Base-by-base conservation (phyloP, 1,140 invertebrate species). In the Leptonema lineaticorne region DNA sequence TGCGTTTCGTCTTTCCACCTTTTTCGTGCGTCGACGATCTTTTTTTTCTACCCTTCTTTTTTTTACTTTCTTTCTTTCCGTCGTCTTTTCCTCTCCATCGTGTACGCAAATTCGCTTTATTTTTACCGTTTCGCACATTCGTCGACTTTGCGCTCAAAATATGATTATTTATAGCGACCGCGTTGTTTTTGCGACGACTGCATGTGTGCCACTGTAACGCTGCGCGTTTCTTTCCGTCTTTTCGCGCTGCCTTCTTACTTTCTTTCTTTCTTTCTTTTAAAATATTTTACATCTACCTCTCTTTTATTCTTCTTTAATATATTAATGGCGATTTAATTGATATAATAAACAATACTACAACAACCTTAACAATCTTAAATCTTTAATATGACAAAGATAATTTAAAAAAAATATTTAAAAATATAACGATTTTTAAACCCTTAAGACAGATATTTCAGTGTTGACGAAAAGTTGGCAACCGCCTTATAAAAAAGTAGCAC, bases 101-200 rank as follows among this genome's bases (percentile, higher is more conserved):
- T 45, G 16, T 14, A 45, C 37, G 37, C 29, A 33, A 16, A 20
- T 48, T 22, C 46, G 46, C 22, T 53, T 53, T 53, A 53, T 53
- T 53, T 53, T 53, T 53, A 53, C 50, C 9, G 50, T 22, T 53
- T 22, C 50, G 50, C 50, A 53, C 11, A 46, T 53, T 26, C 50
- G 50, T 53, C 50, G 50, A 53, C 50, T 24, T 22, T 24, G 22
- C 18, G 24, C 5, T 53, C 22, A n/a, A n/a, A n/a, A n/a, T n/a
- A 53, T 53, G 24, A 53, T 53, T 53, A 53, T 53, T 53, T 53
- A 53, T 53, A 53, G 50, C 50, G 50, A 53, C 50, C 50, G 24
- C 50, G 22, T 53, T 26, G 50, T 53, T 53, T 22, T n/a, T 53
- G 22, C 50, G 27, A 53, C 50, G 20, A 8, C 50, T 7, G 24